Conservation (phyloP, 2,113 vertebrate species). For the Grantiella picta region DNA sequence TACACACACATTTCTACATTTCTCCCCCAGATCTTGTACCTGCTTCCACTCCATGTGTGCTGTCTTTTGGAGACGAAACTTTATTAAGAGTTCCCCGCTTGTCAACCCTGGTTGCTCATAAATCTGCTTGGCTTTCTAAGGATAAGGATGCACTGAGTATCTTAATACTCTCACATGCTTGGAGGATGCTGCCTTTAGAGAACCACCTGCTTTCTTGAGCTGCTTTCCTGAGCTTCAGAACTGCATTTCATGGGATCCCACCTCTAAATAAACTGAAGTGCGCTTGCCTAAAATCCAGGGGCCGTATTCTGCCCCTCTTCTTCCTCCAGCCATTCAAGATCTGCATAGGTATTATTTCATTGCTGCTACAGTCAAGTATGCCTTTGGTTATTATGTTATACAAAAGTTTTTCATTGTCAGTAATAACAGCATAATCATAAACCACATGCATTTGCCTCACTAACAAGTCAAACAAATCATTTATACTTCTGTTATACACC, state of each 20-base stretch:
- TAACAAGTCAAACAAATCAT: neutral
- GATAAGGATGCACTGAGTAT: neutral
- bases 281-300: neutral
- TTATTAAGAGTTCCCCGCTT: neutral
- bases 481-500: neutral
- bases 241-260: neutral
- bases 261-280: neutral
- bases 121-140: neutral
- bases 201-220: neutral
- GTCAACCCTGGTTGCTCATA: neutral
- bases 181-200: neutral
- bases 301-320: neutral
- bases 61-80: neutral
- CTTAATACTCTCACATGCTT: neutral
- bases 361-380: neutral
- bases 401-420: neutral
- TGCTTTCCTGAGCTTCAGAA: neutral
- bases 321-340: neutral
- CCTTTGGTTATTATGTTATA: neutral
- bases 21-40: neutral
- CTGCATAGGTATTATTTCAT: neutral
- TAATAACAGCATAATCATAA: neutral
- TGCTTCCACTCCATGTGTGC: neutral
- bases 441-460: neutral
- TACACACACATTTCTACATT: neutral